phyloP scores from a whole-genome alignment of 1,140 invertebrate genomes.

The Calycopis cecrops region DNA sequence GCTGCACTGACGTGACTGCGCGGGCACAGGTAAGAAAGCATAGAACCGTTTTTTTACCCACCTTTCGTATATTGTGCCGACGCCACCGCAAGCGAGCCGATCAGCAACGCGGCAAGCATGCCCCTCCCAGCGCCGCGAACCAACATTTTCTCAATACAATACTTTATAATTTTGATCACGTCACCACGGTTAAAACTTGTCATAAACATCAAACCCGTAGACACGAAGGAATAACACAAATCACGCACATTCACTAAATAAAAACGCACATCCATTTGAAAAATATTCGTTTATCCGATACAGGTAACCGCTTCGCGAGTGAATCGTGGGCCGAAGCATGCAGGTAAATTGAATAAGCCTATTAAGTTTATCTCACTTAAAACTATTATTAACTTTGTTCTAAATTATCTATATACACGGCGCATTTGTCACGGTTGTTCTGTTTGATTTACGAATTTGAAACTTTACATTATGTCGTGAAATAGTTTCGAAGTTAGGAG shows the following conservation, averaged over 20 bases:
- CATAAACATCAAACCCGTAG: conserved; percentile 48
- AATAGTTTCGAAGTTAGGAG: conserved; percentile 64
- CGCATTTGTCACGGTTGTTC: conserved; percentile 42
- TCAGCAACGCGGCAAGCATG: conserved; percentile 47
- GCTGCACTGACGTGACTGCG: conserved; percentile 32
- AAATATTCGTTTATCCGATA: conserved; percentile 73
- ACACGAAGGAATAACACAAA: conserved; percentile 60
- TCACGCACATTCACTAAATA: conserved; percentile 68
- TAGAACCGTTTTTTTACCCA: conserved; percentile 46
- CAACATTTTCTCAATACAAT: conserved; percentile 53
- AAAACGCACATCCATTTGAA: conserved; percentile 72
- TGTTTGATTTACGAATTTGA: conserved; percentile 47
- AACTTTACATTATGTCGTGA: conserved; percentile 73
- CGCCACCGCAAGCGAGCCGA: conserved; percentile 53
- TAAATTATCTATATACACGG: conserved; percentile 38
- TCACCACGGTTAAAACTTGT: conserved; percentile 65
- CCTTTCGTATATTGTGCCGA: conserved; percentile 67
- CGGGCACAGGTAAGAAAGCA: conserved; percentile 56
- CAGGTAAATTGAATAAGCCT: conserved; percentile 70
- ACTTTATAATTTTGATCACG: conserved; percentile 54
- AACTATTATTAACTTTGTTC: conserved; percentile 52
- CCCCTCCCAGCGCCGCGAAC: conserved; percentile 49
- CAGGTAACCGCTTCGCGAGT: conserved; percentile 61
- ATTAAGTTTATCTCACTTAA: conserved; percentile 67
- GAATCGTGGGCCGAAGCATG: conserved; percentile 65